Evolutionary conservation across 2,888 invertebrate species (phyloP), one percentile per base, ranked within the genome.

Genomic region (Oligia fasciuncula): DNA sequence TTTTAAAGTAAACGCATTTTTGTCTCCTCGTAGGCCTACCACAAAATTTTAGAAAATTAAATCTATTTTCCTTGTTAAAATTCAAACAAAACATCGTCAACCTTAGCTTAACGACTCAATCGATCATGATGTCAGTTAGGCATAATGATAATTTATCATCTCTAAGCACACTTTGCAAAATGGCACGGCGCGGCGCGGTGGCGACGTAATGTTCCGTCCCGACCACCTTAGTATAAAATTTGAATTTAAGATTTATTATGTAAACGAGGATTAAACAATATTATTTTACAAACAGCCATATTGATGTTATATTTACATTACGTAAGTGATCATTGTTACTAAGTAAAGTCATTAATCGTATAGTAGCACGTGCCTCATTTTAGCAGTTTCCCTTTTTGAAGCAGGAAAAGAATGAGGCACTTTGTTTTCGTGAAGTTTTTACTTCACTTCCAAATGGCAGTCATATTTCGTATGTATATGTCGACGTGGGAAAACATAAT

Each of bases 131-230:
- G 90, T 91, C 90, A 90, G 90, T 92, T 90, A 90, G 87, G 91
- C 89, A 89, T 93, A 92, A 93, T 93, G 92, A 93, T 92, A 93
- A 93, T 93, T 93, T 93, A 93, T 93, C 92, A 92, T 93, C 90
- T 89, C 89, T 85, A 89, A 91, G 91, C 91, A 92, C 90, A 92
- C 91, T 92, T 91, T 87, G 88, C 89, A 90, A 90, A 92, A 91
- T 90, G 77, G 69, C 79, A 85, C 68, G 67, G 29, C n/a, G n/a
- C n/a, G n/a, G 69, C 70, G 87, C 85, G 86, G 86, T 81, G 76
- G 79, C 81, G 87, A 87, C 89, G 90, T 92, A 91, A 92, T 89
- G 87, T 87, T 88, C 87, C 77, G 70, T 80, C 80, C 62, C 88
- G 73, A 84, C 81, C 86, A 87, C 86, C 86, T 88, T 85, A 84